Evolutionary conservation across 2,888 invertebrate genomes (phyloP).

Genomic region (Eilema sororculum): DNA sequence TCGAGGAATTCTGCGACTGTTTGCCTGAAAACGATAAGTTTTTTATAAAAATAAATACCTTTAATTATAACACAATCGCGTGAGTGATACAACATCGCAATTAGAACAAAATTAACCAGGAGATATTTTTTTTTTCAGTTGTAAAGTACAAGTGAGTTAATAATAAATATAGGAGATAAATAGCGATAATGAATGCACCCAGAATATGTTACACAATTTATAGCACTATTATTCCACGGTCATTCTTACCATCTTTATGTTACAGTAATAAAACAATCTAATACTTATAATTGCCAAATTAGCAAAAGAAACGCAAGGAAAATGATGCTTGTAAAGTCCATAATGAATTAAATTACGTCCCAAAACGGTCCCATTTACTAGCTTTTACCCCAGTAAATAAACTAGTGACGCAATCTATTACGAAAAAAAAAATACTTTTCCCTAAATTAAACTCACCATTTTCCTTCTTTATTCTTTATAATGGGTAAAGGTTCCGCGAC

Average conservation of each 20-base stretch:
- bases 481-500: constrained; percentile 81
- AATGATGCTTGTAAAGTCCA: not conserved
- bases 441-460: constrained; percentile 70
- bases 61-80: not conserved
- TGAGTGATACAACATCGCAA: not conserved
- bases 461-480: constrained; percentile 82
- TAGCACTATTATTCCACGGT: not conserved
- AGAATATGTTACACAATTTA: not conserved
- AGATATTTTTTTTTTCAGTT: too few species aligned
- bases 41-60: not conserved
- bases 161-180: too few species aligned
- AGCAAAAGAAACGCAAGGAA: not conserved
- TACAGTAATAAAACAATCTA: not conserved
- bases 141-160: too few species aligned
- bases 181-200: not conserved
- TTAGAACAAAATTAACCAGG: not conserved
- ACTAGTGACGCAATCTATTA: not conserved
- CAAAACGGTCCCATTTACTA: not conserved
- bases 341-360: not conserved
- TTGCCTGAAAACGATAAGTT: constrained; percentile 73
- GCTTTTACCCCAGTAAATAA: not conserved
- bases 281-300: not conserved
- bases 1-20: constrained; percentile 88
- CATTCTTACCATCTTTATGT: not conserved
- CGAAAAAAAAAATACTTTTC: not conserved